phyloP scores from a whole-genome alignment of 64 coral and sea anemone species.

The Platygyra sinensis region DNA sequence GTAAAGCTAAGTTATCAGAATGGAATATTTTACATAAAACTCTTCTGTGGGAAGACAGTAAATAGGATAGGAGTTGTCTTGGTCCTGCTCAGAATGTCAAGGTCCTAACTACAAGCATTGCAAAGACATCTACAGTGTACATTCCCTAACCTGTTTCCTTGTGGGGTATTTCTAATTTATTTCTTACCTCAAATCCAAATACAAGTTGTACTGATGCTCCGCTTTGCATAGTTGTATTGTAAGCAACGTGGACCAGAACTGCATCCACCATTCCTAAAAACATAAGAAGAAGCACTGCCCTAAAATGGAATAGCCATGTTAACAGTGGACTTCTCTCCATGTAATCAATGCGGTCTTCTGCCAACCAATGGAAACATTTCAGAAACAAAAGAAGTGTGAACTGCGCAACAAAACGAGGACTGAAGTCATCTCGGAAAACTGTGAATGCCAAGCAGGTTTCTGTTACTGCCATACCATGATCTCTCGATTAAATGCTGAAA shows the following conservation, averaged over 20 bases:
- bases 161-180: neutral
- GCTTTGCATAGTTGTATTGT: conserved; percentile 91
- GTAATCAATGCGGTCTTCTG: conserved; percentile 98
- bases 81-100: too few species aligned
- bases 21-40: too few species aligned
- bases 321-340: conserved; percentile 98
- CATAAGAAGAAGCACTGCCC: conserved; percentile 71
- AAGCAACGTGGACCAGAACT: conserved; percentile 87
- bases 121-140: neutral
- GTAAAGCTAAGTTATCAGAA: too few species aligned
- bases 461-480: conserved; percentile 99
- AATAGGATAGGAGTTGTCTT: too few species aligned
- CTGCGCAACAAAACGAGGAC: conserved; percentile 97
- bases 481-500: conserved; percentile 98
- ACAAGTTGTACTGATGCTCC: conserved; percentile 94
- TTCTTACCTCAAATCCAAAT: conserved; percentile 98
- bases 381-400: conserved; percentile 92
- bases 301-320: conserved; percentile 88
- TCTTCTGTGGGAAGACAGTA: too few species aligned
- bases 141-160: neutral
- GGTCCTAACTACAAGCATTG: too few species aligned
- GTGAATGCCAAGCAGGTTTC: conserved; percentile 98
- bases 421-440: conserved; percentile 98
- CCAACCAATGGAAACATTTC: conserved; percentile 97
- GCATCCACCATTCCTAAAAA: conserved; percentile 87